Evolutionary conservation across 2,113 vertebrate species (phyloP), one percentile per base, ranked within the genome.

Genomic region (Oxyura jamaicensis): DNA sequence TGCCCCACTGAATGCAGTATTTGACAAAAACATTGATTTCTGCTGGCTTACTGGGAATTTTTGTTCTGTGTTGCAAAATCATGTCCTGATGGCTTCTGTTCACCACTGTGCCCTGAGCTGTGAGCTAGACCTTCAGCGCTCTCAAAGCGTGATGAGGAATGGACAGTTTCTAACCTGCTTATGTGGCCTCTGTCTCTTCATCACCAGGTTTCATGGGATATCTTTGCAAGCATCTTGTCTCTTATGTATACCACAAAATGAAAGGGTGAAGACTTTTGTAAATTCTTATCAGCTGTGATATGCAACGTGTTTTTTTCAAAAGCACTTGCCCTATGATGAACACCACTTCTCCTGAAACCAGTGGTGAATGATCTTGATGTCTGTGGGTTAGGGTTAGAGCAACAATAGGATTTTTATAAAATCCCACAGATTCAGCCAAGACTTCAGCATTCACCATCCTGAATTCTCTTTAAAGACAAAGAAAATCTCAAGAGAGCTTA

Each of bases 381-480:
- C 72, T 0, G 0, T 74, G 55, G 59, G 35, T 62, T 10, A 8
- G 2, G 63, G 53, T 88, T 53, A 96, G 75, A 86, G 50, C 58
- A 91, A 23, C 36, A 65, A 33, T 4, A 46, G 62, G 33, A 59
- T 29, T 85, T 90, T 42, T 63, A 42, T 68, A 79, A 69, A 83
- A 59, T 83, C 75, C 67, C 53, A 60, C 72, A 69, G 44, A 52
- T 48, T 28, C 31, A 73, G 72, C 62, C 93, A 88, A 72, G 58
- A 55, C 68, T 90, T 29, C 2, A 7, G 39, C 29, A 60, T 25
- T 91, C 35, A 10, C 44, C 63, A 23, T 65, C 72, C 68, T 86
- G 72, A 86, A 65, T 52, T 88, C 29, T 80, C 63, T 83, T 90
- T 29, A 74, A 59, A 69, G 29, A 86, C 29, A 65, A 88, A 42